These are phyloP conservation scores for Cheilosia impressa DNA, from an alignment of 2,888 invertebrate species.

Conservation along the genomic window DNA sequence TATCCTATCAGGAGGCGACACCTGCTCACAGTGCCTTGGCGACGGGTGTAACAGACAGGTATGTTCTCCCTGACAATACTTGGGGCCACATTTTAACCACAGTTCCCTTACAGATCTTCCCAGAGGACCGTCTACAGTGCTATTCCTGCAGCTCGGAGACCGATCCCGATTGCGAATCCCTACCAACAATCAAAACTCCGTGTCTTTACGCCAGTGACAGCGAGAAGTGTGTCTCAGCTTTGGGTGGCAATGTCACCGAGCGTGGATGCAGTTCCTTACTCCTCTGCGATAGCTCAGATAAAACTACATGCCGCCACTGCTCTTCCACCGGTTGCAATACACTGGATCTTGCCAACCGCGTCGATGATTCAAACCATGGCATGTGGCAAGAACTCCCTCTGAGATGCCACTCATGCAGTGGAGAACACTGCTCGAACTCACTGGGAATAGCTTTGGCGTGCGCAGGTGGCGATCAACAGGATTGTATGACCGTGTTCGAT, in stretches of 20 bases:
- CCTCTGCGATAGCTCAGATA: conserved; percentile 78
- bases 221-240: conserved; percentile 79
- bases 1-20: conserved; percentile 77
- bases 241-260: conserved; percentile 78
- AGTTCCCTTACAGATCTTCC: conserved; percentile 78
- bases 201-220: conserved; percentile 77
- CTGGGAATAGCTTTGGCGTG: conserved; percentile 79
- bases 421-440: conserved; percentile 78
- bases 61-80: not conserved
- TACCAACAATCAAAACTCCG: conserved; percentile 75
- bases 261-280: conserved; percentile 80
- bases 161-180: conserved; percentile 79
- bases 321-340: conserved; percentile 78
- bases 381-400: conserved; percentile 80
- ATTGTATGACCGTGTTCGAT: conserved; percentile 81
- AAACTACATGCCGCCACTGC: conserved; percentile 79
- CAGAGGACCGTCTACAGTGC: conserved; percentile 79
- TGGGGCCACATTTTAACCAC: not conserved
- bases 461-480: conserved; percentile 77
- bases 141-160: conserved; percentile 78
- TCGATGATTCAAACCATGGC: conserved; percentile 80
- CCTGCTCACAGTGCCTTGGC: conserved; percentile 78
- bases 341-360: conserved; percentile 79
- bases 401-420: conserved; percentile 79
- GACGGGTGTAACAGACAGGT: conserved; percentile 81